Evolutionary conservation across 2,113 vertebrate species (phyloP).

Genomic region (Apteryx owenii): DNA sequence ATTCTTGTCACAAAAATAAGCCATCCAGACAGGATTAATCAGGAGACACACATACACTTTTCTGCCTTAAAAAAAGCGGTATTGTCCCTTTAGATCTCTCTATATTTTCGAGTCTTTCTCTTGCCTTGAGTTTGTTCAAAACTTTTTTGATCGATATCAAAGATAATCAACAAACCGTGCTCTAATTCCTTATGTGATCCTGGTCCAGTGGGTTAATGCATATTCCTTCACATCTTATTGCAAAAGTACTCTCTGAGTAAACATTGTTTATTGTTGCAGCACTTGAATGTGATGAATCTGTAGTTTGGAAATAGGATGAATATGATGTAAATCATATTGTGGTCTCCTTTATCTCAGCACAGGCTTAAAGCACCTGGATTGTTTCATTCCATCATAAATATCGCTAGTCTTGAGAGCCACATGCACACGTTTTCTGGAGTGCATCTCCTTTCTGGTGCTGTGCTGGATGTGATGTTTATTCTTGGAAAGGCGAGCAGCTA

Average conservation of each 20-base stretch:
- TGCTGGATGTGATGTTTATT: not conserved
- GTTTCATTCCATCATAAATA: not conserved
- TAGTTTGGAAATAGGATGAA: not conserved
- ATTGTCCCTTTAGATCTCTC: not conserved
- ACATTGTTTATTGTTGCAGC: fast-evolving
- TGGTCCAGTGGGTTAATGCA: not conserved
- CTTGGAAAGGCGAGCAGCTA: not conserved
- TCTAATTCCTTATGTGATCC: not conserved
- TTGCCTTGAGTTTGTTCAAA: not conserved
- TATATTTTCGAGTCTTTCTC: not conserved
- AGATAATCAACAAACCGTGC: not conserved
- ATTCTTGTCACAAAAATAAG: conserved; percentile 1
- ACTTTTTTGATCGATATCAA: not conserved
- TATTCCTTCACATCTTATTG: not conserved
- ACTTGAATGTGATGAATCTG: not conserved
- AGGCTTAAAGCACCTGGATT: not conserved
- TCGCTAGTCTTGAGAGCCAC: no score
- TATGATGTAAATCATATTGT: not conserved
- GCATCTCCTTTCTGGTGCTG: fast-evolving
- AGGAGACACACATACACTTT: not conserved
- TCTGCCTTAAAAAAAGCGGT: not conserved
- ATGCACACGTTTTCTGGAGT: fast-evolving
- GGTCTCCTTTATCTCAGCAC: not conserved
- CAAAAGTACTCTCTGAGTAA: not conserved
- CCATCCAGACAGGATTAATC: not conserved